Conservation (phyloP, 2,113 vertebrate species). For the Sylvilagus bachmani region DNA sequence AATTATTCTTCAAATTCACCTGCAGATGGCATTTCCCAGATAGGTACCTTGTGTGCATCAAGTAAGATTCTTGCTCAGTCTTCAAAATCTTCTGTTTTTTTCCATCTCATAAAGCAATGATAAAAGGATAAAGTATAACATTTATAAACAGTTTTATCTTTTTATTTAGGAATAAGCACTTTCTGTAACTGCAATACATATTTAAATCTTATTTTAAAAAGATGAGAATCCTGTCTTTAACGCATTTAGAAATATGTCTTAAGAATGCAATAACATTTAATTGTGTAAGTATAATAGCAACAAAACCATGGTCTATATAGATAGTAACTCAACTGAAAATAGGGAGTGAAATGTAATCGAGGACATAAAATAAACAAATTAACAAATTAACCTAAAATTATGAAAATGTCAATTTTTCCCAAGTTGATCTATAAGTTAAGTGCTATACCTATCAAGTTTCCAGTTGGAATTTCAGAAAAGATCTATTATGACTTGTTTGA, state of each 20-base stretch:
- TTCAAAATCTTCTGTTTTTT: background rate
- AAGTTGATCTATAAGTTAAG: background rate
- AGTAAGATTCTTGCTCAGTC: background rate
- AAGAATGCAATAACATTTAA: background rate
- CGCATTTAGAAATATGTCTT: background rate
- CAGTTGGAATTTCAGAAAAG: background rate
- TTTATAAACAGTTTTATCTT: background rate
- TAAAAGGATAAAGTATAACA: background rate
- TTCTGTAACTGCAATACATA: background rate
- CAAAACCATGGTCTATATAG: background rate
- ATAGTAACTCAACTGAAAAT: background rate
- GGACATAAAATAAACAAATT: background rate
- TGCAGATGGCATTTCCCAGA: background rate
- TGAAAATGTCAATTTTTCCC: background rate
- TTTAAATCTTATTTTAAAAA: background rate
- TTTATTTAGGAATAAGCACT: conserved; percentile 6
- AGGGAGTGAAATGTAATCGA: background rate
- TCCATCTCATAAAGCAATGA: background rate
- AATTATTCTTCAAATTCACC: background rate
- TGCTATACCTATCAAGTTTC: background rate
- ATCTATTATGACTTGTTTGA: too few species aligned
- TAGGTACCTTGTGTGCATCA: background rate
- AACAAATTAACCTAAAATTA: background rate
- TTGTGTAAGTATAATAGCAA: background rate
- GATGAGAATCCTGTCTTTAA: background rate